Conservation (phyloP, 2,797 vertebrate species). For the Enteromius treurensis region DNA sequence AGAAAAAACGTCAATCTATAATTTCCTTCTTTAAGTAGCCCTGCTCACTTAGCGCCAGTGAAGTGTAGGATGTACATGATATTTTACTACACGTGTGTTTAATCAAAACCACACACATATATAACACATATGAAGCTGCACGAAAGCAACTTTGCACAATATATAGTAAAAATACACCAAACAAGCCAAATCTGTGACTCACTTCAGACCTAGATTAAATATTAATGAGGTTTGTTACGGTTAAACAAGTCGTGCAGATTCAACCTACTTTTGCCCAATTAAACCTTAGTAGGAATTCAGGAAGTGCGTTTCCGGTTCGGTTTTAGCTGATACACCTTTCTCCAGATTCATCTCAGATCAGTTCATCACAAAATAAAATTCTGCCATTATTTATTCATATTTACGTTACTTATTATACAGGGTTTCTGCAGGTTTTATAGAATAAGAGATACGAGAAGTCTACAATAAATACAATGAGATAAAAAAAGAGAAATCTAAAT, state of each 20-base stretch:
- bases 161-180: background rate
- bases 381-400: background rate
- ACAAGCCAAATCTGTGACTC: background rate
- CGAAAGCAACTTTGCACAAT: background rate
- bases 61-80: background rate
- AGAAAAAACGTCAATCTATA: background rate
- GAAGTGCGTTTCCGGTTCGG: background rate
- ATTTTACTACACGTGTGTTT: background rate
- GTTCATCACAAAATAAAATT: background rate
- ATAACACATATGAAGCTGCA: no score
- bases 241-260: background rate
- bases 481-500: no score
- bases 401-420: background rate
- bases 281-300: background rate
- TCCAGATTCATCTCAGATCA: background rate
- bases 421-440: background rate
- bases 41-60: background rate
- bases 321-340: background rate
- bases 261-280: background rate
- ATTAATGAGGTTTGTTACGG: background rate
- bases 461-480: no score
- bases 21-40: background rate
- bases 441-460: no score
- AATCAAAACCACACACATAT: background rate
- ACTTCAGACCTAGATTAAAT: background rate